A percentile compares a stretch with the other conserved stretches of the same genome.
Conservation (phyloP, 2,797 vertebrate genomes). For the Schizopygopsis malacanthus region DNA sequence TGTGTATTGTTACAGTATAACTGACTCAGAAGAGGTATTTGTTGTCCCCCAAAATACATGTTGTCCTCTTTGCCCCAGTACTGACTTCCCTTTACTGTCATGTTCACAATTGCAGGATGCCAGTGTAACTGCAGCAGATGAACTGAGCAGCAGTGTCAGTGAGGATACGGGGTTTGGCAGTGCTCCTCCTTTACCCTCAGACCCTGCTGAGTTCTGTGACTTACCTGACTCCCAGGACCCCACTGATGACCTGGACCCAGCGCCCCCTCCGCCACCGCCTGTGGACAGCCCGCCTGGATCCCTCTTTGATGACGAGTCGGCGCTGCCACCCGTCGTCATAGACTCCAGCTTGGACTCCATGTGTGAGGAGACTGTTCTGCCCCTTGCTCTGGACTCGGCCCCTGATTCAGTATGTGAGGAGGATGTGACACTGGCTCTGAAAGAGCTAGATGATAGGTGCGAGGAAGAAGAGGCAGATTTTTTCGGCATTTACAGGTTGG, state of each 20-base stretch:
- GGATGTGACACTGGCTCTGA: slow-evolving; percentile 94
- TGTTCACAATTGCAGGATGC: slow-evolving; percentile 78
- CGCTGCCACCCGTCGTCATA: slow-evolving; percentile 71
- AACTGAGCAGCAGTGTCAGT: slow-evolving; percentile 87
- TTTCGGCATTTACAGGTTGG: slow-evolving; percentile 92
- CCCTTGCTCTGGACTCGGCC: slow-evolving; percentile 82
- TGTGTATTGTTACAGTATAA: not conserved
- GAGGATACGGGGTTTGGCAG: slow-evolving; percentile 89
- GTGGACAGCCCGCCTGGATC: slow-evolving; percentile 88
- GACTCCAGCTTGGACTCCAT: slow-evolving; percentile 79
- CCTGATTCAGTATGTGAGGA: slow-evolving; percentile 92
- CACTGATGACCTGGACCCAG: slow-evolving; percentile 80
- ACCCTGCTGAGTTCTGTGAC: slow-evolving; percentile 85
- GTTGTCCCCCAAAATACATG: not conserved
- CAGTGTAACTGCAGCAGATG: slow-evolving; percentile 85
- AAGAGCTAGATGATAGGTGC: slow-evolving; percentile 95
- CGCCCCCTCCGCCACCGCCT: slow-evolving; percentile 78
- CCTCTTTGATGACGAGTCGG: slow-evolving; percentile 83
- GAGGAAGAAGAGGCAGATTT: slow-evolving; percentile 97
- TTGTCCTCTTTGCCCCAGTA: not conserved
- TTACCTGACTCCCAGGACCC: slow-evolving; percentile 78
- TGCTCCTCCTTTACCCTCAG: slow-evolving; percentile 83
- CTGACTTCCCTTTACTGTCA: slow-evolving; percentile 16
- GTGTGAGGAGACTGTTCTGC: slow-evolving; percentile 81
- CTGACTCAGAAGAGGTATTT: not conserved